phyloP scores from a whole-genome alignment of 1,140 invertebrate genomes.

The Battus philenor region DNA sequence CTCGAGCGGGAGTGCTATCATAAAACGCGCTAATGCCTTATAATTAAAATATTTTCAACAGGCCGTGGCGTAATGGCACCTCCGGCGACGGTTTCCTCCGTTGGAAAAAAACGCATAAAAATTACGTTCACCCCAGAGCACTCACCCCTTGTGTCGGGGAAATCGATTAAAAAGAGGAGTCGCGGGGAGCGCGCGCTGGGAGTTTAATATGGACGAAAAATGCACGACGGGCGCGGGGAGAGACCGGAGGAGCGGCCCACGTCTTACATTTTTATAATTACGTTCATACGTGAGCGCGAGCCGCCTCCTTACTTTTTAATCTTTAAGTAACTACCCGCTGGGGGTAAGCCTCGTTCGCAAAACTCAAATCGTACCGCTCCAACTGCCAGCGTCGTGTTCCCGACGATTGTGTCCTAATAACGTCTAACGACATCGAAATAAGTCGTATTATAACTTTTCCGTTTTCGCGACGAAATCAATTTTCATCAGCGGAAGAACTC shows the following conservation, averaged over 20 bases:
- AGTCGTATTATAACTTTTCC: constrained; percentile 51
- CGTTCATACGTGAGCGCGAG: constrained; percentile 70
- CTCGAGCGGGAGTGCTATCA: constrained; percentile 69
- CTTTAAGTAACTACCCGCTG: constrained; percentile 11
- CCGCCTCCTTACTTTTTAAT: constrained; percentile 19
- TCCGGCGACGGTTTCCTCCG: constrained; percentile 65
- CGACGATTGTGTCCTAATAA: neutral
- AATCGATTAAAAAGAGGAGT: constrained; percentile 76
- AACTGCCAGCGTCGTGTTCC: neutral
- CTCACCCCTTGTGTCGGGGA: constrained; percentile 75
- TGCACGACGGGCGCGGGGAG: constrained; percentile 70
- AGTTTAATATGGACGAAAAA: constrained; percentile 76
- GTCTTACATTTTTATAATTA: constrained; percentile 75
- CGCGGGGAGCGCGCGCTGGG: constrained; percentile 54
- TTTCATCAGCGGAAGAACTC: constrained; percentile 48
- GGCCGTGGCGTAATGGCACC: constrained; percentile 76
- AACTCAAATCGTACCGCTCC: no score
- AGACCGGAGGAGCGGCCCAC: constrained; percentile 51
- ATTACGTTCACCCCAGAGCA: constrained; percentile 76
- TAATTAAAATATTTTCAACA: constrained; percentile 78
- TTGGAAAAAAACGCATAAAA: constrained; percentile 76
- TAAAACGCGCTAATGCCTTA: constrained; percentile 75
- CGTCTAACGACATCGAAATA: constrained; percentile 19
- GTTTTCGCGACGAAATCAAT: constrained; percentile 54
- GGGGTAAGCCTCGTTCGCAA: no score